Base-by-base conservation (phyloP, 1,140 invertebrate species). In the Pseudoatta argentina region DNA sequence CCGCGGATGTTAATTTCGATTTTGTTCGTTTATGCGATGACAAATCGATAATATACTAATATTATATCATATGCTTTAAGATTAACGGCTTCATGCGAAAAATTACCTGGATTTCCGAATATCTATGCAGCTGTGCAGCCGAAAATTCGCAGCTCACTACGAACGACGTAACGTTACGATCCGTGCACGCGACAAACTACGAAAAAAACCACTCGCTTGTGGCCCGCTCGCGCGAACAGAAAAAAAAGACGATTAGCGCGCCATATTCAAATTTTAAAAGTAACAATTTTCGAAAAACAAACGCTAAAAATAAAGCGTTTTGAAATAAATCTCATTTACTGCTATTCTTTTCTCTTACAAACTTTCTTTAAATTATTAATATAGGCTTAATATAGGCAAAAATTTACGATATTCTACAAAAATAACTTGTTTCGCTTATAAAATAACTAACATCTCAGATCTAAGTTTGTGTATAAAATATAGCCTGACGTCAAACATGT, bases 241-340 rank as follows among this genome's bases (percentile, higher is more conserved):
- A 21, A 21, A 21, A 21, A 21, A 21, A 21, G 21, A 21, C 16
- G 34, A 8, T 7, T 27, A 27, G n/a, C 21, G 48, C 24, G 69
- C 16, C 21, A 55, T 55, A n/a, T 73, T 73, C 48, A 55, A 55
- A 55, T 73, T 73, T 73, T 21, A 6, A 6, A 53, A 67, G 39
- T 24, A 12, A 66, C 10, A n/a, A 6, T 66, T 10, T 21, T 24
- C 21, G n/a, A 14, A 16, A 72, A 72, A 18, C 16, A 34, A n/a
- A 34, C 8, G 7, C 44, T 14, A 14, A 18, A 53, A 51, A 51
- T 71, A 2, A 18, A 51, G 8, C 3, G 3, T 72, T 53, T 30
- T 53, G 1, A 66, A 3, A 12, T 63, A 30, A 66, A 30, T 6
- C 27, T 63, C 24, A n/a, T 64, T 30, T 6, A 1, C 10, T 64